Base-by-base conservation (phyloP, 2,797 vertebrate species). In the Anisognathus igniventris region DNA sequence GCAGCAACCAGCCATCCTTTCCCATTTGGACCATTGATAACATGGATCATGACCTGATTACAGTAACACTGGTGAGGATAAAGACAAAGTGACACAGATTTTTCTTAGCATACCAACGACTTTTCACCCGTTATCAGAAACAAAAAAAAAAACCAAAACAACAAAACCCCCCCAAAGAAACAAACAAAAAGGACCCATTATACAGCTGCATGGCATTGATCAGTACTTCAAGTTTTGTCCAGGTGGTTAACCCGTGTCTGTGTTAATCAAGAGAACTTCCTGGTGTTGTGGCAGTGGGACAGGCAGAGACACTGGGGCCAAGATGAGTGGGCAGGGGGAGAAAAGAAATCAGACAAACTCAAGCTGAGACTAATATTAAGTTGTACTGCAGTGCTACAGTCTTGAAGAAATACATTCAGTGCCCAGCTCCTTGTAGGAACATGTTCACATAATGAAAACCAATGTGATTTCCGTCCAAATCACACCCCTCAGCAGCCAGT, bases 21-120 rank as follows among this genome's bases (percentile, higher is more conserved):
- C 45, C 19, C 42, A 67, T 50, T 19, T 30, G 23, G 37, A 53
- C 17, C 51, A n/a, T 0, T 21, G 28, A 48, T 7, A 65, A 68
- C 0, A 5, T 3, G 7, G 30, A 12, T 33, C 53, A 82, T 4
- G 6, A 14, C 17, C 67, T 3, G 0, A 30, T 44, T 37, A 40
- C 0, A 0, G 28, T 42, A 75, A 44, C 28, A 20, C 1, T 2
- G 3, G 22, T 35, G 20, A 86, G 74, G 30, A 67, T 12, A 25
- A 87, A 73, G 56, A 81, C 28, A 82, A 80, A 85, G 40, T 37
- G 84, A 40, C 6, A 12, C 12, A 4, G 9, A 37, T 27, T 80
- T 22, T 53, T 65, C 27, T 66, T 19, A 28, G 16, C 9, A 37
- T 16, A 82, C 8, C 23, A 85, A 54, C 0, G 2, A 31, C 35